Percentiles rank a stretch among this genome's conserved stretches.
These are phyloP conservation scores for Himalopsyche anomala DNA, from an alignment of 2,888 invertebrate species.

Conservation along the genomic window DNA sequence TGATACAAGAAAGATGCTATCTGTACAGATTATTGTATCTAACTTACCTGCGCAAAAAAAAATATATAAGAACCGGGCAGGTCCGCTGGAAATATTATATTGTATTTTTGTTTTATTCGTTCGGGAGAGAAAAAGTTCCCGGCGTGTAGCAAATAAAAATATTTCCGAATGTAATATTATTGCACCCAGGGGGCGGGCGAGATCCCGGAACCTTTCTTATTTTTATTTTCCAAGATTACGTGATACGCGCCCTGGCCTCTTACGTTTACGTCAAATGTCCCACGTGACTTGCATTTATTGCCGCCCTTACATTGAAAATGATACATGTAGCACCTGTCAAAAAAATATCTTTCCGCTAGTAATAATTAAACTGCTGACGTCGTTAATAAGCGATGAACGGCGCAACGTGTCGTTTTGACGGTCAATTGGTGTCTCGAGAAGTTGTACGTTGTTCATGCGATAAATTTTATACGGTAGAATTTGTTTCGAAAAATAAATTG, in stretches of 20 bases:
- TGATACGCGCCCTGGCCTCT: slow-evolving; percentile 4
- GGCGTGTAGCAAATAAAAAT: slow-evolving; percentile 37
- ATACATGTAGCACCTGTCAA: slow-evolving; percentile 15
- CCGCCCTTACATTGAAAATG: neutral
- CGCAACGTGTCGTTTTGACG: too few species aligned
- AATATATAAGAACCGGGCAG: neutral
- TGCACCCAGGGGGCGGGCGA: neutral
- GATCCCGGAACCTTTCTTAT: slow-evolving; percentile 7
- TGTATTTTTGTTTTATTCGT: slow-evolving; percentile 42
- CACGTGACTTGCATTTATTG: slow-evolving; percentile 42
- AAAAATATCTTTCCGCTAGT: neutral
- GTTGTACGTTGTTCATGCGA: too few species aligned
- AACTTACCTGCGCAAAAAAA: slow-evolving; percentile 22
- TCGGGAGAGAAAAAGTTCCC: slow-evolving; percentile 22
- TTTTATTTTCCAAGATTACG: slow-evolving; percentile 40
- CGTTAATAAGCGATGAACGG: too few species aligned
- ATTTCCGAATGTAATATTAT: slow-evolving; percentile 40
- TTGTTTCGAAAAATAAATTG: too few species aligned
- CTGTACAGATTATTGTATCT: neutral
- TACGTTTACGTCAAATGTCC: slow-evolving; percentile 37
- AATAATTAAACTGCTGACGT: neutral
- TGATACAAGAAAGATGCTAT: neutral
- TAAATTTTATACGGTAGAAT: too few species aligned
- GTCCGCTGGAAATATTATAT: slow-evolving; percentile 9
- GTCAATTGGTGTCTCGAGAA: too few species aligned